These are phyloP conservation scores for Tachycineta bicolor DNA, from an alignment of 2,113 vertebrate species.

Conservation along the genomic window DNA sequence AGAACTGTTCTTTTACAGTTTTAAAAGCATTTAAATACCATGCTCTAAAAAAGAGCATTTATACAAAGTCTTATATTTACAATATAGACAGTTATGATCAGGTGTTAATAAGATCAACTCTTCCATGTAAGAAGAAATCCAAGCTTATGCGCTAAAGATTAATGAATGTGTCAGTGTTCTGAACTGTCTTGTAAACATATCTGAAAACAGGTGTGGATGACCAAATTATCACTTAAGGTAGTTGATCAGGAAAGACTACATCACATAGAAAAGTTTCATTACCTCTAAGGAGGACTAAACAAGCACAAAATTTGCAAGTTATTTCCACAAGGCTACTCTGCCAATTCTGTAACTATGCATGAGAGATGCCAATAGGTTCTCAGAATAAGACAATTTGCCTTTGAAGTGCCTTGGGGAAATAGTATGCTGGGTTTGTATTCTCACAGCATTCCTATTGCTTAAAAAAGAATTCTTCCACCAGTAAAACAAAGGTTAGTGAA, in stretches of 20 bases:
- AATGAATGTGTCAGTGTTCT: background rate
- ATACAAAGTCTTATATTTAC: constrained; percentile 71
- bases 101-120: constrained; percentile 58
- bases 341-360: too few species aligned
- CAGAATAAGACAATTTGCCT: too few species aligned
- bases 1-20: constrained; percentile 60
- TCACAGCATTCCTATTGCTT: too few species aligned
- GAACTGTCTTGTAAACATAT: constrained; percentile 51
- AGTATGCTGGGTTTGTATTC: too few species aligned
- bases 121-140: constrained; percentile 72
- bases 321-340: too few species aligned
- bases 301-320: too few species aligned
- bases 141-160: constrained; percentile 35
- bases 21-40: constrained; percentile 71
- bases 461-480: too few species aligned
- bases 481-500: too few species aligned
- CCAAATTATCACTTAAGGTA: constrained; percentile 30
- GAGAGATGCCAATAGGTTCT: too few species aligned
- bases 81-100: constrained; percentile 62
- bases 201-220: constrained; percentile 37
- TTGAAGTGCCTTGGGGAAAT: too few species aligned
- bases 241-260: background rate
- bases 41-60: constrained; percentile 74
- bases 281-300: background rate
- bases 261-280: background rate